Conservation (phyloP, 2,888 invertebrate genomes). For the Conus canariensis region DNA sequence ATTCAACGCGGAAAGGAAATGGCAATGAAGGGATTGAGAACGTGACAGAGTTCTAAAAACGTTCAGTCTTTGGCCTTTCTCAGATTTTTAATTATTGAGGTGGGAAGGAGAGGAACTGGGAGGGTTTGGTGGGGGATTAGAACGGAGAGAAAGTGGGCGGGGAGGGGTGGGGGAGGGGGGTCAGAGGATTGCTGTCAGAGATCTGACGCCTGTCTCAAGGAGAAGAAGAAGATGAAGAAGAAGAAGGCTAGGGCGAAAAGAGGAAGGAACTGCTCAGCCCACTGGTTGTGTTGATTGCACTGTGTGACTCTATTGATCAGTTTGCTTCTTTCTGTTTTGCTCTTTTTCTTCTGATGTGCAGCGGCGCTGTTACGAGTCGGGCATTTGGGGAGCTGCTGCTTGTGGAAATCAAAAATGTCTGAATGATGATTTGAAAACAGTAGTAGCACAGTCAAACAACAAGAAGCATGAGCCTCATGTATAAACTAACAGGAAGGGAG, state of each 20-base stretch:
- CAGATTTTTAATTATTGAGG: too few species aligned
- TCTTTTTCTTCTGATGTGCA: slow-evolving; percentile 36
- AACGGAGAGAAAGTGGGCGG: too few species aligned
- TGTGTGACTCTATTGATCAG: not conserved
- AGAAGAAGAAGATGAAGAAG: not conserved
- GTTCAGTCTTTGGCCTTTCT: too few species aligned
- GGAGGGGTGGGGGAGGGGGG: too few species aligned
- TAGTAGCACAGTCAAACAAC: too few species aligned
- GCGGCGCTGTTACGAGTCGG: slow-evolving; percentile 30
- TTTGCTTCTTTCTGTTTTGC: slow-evolving; percentile 7
- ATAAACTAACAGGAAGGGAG: not conserved
- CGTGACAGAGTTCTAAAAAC: too few species aligned
- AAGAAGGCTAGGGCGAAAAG: not conserved
- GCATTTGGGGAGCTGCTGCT: slow-evolving; percentile 34
- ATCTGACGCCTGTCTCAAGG: not conserved
- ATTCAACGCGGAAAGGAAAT: too few species aligned
- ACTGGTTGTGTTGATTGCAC: slow-evolving; percentile 8
- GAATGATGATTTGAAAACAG: not conserved
- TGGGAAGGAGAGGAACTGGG: too few species aligned
- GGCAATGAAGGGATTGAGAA: too few species aligned
- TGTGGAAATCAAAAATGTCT: slow-evolving; percentile 7
- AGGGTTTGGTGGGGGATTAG: too few species aligned
- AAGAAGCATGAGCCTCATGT: too few species aligned
- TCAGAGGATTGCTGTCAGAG: too few species aligned
- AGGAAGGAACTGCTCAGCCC: slow-evolving; percentile 1